Evolutionary conservation across 2,888 invertebrate genomes (phyloP).

Genomic region (Spisula subtruncata): DNA sequence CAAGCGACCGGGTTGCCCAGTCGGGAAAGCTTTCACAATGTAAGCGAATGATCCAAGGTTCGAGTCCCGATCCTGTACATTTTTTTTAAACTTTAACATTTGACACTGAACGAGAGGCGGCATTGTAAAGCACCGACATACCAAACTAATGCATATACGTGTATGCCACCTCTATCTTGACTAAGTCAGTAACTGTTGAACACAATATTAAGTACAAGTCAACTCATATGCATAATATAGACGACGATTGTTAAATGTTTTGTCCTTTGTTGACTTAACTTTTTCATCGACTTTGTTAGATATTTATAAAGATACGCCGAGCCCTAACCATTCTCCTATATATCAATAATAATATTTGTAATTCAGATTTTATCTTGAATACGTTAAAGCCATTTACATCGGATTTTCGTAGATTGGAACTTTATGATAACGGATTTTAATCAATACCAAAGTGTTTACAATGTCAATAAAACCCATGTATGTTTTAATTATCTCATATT

Average conservation of each 20-base stretch:
- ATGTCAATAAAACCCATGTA: background rate
- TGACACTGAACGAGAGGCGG: too few species aligned
- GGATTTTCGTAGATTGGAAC: background rate
- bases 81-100: too few species aligned
- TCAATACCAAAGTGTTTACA: background rate
- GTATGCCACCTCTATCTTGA: background rate
- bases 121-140: background rate
- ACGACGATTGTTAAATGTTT: background rate
- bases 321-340: conserved; percentile 34
- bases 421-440: conserved; percentile 13
- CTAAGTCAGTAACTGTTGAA: background rate
- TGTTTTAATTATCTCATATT: background rate
- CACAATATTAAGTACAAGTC: background rate
- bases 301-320: conserved; percentile 32
- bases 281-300: conserved; percentile 36
- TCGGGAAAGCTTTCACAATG: too few species aligned
- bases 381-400: background rate
- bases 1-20: too few species aligned
- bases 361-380: conserved; percentile 34
- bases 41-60: background rate
- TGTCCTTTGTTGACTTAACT: conserved; percentile 11
- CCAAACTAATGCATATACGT: background rate
- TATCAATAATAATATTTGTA: conserved; percentile 54
- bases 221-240: background rate
- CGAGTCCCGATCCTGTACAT: background rate